A percentile compares a stretch with the other conserved stretches of the same genome.
phyloP scores from a whole-genome alignment of 2,113 vertebrate species.

The Phalacrocorax carbo region DNA sequence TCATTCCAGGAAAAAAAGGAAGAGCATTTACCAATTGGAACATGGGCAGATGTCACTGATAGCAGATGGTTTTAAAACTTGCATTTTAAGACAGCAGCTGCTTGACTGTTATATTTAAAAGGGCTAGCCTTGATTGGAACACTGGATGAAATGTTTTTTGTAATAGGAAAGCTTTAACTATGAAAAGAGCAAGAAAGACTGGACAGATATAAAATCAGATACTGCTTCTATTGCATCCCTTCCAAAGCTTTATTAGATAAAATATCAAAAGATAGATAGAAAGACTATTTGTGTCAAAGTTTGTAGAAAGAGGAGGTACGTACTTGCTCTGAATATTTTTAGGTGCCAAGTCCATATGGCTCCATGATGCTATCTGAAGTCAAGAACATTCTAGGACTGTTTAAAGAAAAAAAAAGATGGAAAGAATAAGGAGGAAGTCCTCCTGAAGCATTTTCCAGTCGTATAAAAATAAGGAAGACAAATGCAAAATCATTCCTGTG shows the following conservation, averaged over 20 bases:
- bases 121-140: background rate
- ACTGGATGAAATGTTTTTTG: background rate
- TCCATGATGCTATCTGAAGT: background rate
- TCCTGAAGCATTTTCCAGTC: background rate
- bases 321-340: background rate
- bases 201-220: background rate
- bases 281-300: background rate
- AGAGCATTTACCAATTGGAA: conserved; percentile 25
- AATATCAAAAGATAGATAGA: background rate
- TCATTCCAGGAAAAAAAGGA: background rate
- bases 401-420: background rate
- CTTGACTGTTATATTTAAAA: conserved; percentile 22
- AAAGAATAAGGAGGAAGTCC: background rate
- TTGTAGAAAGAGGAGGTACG: background rate
- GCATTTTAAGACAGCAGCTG: conserved; percentile 1
- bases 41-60: background rate
- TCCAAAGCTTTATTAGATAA: background rate
- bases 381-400: background rate
- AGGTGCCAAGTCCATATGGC: background rate
- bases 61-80: conserved; percentile 33
- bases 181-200: background rate
- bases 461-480: background rate
- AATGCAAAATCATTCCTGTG: background rate
- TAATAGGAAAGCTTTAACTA: background rate
- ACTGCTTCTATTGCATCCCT: background rate